These are phyloP conservation scores for Euclidia mi DNA, from an alignment of 2,888 invertebrate species.

Conservation along the genomic window DNA sequence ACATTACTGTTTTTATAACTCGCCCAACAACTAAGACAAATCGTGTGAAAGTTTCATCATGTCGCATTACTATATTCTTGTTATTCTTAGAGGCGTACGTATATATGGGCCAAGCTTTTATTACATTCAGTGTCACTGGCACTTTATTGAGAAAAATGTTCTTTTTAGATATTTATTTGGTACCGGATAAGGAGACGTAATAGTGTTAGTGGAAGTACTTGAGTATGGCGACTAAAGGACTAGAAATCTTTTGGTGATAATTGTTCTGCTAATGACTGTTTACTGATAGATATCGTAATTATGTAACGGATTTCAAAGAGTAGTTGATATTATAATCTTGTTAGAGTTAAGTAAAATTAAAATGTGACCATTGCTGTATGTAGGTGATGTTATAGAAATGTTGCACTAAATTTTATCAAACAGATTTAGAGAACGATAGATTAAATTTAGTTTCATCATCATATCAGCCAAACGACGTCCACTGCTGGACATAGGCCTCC, in stretches of 20 bases:
- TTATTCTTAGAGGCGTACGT: slow-evolving; percentile 16
- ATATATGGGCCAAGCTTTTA: slow-evolving; percentile 13
- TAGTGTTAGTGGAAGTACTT: slow-evolving; percentile 10
- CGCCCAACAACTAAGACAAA: slow-evolving; percentile 25
- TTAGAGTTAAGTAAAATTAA: too few relatives aligned
- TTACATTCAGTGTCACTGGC: slow-evolving; percentile 17
- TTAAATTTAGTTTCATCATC: too few relatives aligned
- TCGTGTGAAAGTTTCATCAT: slow-evolving; percentile 31
- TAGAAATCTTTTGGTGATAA: background rate
- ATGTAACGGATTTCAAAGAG: too few relatives aligned
- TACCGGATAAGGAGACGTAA: background rate
- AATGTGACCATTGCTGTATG: too few relatives aligned
- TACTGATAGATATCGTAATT: too few relatives aligned
- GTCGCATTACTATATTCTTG: slow-evolving; percentile 23
- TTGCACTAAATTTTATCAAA: too few relatives aligned
- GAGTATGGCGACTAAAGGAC: background rate
- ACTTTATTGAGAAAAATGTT: slow-evolving; percentile 22
- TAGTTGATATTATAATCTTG: too few relatives aligned
- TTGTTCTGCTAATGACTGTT: background rate
- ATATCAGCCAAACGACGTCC: too few relatives aligned
- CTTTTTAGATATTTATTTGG: slow-evolving; percentile 13
- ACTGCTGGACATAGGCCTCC: too few relatives aligned
- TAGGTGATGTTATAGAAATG: too few relatives aligned
- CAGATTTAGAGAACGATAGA: too few relatives aligned
- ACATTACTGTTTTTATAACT: slow-evolving; percentile 27